Evolutionary conservation across 2,113 vertebrate genomes (phyloP), one percentile per base, ranked within the genome.

Genomic region (Phyllostomus discolor): DNA sequence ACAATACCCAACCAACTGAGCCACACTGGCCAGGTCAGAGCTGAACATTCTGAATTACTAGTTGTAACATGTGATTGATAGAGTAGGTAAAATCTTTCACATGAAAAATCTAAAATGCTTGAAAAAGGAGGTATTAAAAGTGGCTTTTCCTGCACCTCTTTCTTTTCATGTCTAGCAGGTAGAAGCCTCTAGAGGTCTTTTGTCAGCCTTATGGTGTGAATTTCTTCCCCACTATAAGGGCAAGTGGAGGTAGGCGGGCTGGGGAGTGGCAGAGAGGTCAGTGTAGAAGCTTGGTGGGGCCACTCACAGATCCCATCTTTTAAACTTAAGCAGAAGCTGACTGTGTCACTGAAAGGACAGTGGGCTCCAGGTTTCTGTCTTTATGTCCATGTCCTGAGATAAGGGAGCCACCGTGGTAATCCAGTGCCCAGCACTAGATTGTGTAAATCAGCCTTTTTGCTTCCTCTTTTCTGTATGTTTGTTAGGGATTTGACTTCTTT

Each of bases 11-110:
- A 24, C 24, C 57, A 26, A 10, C 24, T 26, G 57, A 26, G 9
- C 24, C 57, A 59, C 57, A 59, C 57, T 8, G 24, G 57, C 57
- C 57, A 59, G 57, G 57, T 9, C 57, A 59, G 28, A 85, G 72
- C 22, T 75, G 43, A 95, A 59, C 43, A 41, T 86, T 96, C 75
- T 62, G 14, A 97, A 93, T 43, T 93, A 70, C 5, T 96, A n/a
- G 9, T 82, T 19, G 33, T 57, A 64, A 50, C 78, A 54, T 83
- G 9, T 81, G 43, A 85, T 96, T 2, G 4, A 84, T 73, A 91
- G 26, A 85, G 64, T 48, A 86, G 38, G 38, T 82, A 59, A 81
- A 64, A 24, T 93, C 52, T 15, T 96, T 64, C 57, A 54, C 2
- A 5, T 43, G 43, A 82, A 69, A 69, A 33, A 7, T 85, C 54